phyloP scores from a whole-genome alignment of 2,888 invertebrate genomes.

The Drosophila lutescens region DNA sequence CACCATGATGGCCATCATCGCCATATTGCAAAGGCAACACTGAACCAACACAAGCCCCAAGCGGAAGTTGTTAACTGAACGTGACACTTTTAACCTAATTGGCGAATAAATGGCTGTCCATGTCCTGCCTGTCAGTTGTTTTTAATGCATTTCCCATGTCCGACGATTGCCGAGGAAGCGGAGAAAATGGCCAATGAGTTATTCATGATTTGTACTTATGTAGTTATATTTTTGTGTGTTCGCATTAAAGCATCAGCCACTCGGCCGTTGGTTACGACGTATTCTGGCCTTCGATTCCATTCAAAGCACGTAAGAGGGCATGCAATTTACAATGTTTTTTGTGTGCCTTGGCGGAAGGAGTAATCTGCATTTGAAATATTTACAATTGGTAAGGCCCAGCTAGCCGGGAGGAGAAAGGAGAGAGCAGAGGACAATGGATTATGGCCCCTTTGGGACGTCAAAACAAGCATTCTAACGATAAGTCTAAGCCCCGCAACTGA shows the following conservation, averaged over 20 bases:
- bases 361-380: conserved; percentile 41
- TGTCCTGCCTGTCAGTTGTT: conserved; percentile 11
- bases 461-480: conserved; percentile 26
- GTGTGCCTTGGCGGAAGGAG: conserved; percentile 13
- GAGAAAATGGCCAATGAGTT: conserved; percentile 1
- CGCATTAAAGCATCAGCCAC: conserved; percentile 6
- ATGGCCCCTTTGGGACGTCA: conserved; percentile 16
- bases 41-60: neutral
- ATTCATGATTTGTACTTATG: conserved; percentile 10
- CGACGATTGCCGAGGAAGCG: neutral
- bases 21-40: conserved; percentile 2
- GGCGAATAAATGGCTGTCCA: conserved; percentile 12
- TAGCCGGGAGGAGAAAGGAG: conserved; percentile 22
- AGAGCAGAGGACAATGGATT: conserved; percentile 1
- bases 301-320: neutral
- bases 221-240: conserved; percentile 1
- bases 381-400: conserved; percentile 48
- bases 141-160: conserved; percentile 29
- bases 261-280: neutral
- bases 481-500: conserved; percentile 21
- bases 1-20: neutral
- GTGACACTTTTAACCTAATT: conserved; percentile 53
- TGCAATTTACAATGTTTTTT: conserved; percentile 18
- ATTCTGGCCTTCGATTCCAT: neutral
- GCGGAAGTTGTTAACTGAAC: conserved; percentile 31